Evolutionary conservation across 2,888 invertebrate genomes (phyloP).

Genomic region (Plebejus melissa): DNA sequence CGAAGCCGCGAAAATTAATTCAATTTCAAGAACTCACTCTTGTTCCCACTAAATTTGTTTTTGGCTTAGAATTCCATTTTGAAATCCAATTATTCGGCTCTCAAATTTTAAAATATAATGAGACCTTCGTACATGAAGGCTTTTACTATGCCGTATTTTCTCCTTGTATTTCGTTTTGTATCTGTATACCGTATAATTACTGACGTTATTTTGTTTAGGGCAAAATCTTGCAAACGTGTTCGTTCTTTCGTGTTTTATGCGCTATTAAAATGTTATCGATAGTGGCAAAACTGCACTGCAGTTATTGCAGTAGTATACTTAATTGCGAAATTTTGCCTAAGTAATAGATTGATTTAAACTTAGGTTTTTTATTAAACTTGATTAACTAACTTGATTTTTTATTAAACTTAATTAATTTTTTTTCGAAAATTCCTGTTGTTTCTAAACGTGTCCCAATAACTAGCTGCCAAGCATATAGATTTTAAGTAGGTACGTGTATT

Average conservation of each 20-base stretch:
- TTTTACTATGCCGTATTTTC: constrained; percentile 16
- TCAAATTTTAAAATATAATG: constrained; percentile 38
- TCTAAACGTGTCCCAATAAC: neutral
- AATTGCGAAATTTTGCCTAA: neutral
- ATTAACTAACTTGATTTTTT: no score
- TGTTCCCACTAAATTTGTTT: constrained; percentile 35
- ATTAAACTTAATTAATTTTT: no score
- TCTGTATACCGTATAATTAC: neutral
- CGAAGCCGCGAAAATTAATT: constrained; percentile 32
- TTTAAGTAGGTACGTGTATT: neutral
- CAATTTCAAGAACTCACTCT: constrained; percentile 28
- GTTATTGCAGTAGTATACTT: neutral
- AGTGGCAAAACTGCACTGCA: neutral
- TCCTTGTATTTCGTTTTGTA: neutral
- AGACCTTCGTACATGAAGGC: constrained; percentile 27
- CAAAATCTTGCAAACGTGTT: neutral
- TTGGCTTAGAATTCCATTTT: constrained; percentile 37
- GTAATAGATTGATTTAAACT: neutral
- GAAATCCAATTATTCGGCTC: constrained; percentile 38
- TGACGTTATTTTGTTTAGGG: neutral
- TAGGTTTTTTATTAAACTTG: no score
- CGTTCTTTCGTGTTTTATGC: neutral
- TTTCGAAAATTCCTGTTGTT: no score
- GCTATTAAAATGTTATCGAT: neutral
- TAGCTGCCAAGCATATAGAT: neutral